Base-by-base conservation (phyloP, 2,888 invertebrate species). In the Idaea biselata region DNA sequence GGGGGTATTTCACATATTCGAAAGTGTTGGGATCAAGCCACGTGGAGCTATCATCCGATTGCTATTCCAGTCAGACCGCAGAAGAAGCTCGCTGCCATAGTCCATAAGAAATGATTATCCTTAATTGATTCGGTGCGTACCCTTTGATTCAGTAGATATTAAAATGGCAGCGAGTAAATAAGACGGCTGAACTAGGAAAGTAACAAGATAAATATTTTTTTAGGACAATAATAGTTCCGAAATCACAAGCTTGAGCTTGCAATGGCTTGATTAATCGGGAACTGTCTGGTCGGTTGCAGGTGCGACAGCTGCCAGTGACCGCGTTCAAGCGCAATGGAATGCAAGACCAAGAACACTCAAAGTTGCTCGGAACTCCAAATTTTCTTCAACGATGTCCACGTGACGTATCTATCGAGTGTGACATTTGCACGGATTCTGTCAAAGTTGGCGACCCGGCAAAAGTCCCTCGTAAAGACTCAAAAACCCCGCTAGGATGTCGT, bases 321-420 rank as follows among this genome's bases (percentile, higher is more conserved):
- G 89, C 90, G 65, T 91, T 91, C 82, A 91, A 91, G 79, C 88
- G 91, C 63, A 91, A 91, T 72, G 91, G 91, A 68, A 88, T 91
- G 83, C 91, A 91, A 73, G 91, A 91, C 71, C 88, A 89, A 74
- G 89, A 90, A 70, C 86, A 89, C 78, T 90, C 91, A 62, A 84
- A 80, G 74, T 65, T 78, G 60, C 77, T 87, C 69, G 89, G 89
- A 59, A 82, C 88, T 67, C 68, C 88, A 59, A 91, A 89, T 81
- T 91, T 85, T 74, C 84, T 91, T 65, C 66, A 64, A 66, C 81
- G 88, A 72, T 81, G 79, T 69, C 84, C 88, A 18, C 83, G 79
- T 57, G 91, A 90, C 72, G 88, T 91, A 60, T 74, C 83, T 32
- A 72, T 91, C 61, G 86, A 84, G 73, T 88, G 82, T 69, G 81